phyloP scores from a whole-genome alignment of 2,888 invertebrate genomes.

The Ryuthela nishihirai region DNA sequence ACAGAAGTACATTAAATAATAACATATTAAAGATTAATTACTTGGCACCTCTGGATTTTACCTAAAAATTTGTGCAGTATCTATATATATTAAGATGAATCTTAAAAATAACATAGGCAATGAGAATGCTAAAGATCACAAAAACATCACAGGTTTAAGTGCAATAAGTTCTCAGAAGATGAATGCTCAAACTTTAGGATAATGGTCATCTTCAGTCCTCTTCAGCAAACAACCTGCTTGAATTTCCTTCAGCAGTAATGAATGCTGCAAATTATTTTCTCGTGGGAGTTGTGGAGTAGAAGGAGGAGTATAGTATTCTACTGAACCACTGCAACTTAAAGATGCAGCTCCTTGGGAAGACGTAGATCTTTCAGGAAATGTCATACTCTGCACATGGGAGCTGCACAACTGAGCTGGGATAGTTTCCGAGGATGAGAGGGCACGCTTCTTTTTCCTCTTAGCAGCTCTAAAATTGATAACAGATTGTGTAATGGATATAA shows the following conservation, averaged over 20 bases:
- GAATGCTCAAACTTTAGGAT: slow-evolving; percentile 1
- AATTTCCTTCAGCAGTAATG: slow-evolving; percentile 14
- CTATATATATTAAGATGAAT: too few relatives aligned
- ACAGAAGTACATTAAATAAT: too few relatives aligned
- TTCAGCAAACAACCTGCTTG: slow-evolving; percentile 8
- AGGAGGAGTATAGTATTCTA: slow-evolving; percentile 20
- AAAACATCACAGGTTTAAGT: too few relatives aligned
- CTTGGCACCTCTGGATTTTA: too few relatives aligned
- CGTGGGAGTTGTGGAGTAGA: slow-evolving; percentile 1
- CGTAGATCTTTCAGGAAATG: slow-evolving; percentile 17
- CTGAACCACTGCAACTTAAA: background rate
- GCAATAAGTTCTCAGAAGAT: background rate
- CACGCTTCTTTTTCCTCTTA: slow-evolving; percentile 12
- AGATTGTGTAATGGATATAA: too few relatives aligned
- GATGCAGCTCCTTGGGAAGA: slow-evolving; percentile 4
- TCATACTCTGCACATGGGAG: slow-evolving; percentile 13
- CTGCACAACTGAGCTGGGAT: background rate
- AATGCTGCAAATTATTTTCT: background rate
- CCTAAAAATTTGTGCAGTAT: too few relatives aligned
- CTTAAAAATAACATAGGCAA: too few relatives aligned
- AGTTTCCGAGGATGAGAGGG: slow-evolving; percentile 2
- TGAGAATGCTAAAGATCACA: too few relatives aligned
- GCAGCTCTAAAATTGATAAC: slow-evolving; percentile 18
- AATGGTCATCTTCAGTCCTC: background rate
- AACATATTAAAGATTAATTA: too few relatives aligned